Evolutionary conservation across 2,113 vertebrate genomes (phyloP).

Genomic region (Myodes glareolus): DNA sequence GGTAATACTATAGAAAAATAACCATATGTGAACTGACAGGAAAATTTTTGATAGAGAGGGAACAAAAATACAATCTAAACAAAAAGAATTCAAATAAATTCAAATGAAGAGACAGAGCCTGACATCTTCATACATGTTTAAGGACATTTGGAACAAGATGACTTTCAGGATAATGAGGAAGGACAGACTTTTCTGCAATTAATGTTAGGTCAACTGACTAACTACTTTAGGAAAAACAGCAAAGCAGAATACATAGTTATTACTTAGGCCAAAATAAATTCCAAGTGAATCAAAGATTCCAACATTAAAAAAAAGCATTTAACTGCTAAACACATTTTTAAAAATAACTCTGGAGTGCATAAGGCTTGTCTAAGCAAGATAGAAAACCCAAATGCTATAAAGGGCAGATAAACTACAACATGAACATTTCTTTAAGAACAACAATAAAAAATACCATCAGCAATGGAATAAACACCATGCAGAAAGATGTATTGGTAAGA

Average conservation of each 20-base stretch:
- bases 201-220: constrained; percentile 13
- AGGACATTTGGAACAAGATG: no score
- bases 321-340: constrained; percentile 52
- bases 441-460: background rate
- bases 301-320: constrained; percentile 58
- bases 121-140: no score
- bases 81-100: no score
- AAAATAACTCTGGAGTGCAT: constrained; percentile 51
- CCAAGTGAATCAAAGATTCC: constrained; percentile 68
- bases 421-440: constrained; percentile 15
- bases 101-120: no score
- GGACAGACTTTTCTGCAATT: constrained; percentile 47
- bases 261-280: constrained; percentile 66
- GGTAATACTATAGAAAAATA: no score
- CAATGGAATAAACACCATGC: background rate
- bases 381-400: background rate
- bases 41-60: no score
- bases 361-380: constrained; percentile 56
- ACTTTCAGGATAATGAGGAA: background rate
- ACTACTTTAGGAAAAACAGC: constrained; percentile 35
- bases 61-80: no score
- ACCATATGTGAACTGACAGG: no score
- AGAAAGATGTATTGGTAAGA: background rate
- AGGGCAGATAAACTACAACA: background rate
- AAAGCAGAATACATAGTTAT: constrained; percentile 25